Percentiles rank a stretch among this genome's conserved stretches.
Conservation (phyloP, 2,888 invertebrate genomes). For the Chaetoderma sp. region DNA sequence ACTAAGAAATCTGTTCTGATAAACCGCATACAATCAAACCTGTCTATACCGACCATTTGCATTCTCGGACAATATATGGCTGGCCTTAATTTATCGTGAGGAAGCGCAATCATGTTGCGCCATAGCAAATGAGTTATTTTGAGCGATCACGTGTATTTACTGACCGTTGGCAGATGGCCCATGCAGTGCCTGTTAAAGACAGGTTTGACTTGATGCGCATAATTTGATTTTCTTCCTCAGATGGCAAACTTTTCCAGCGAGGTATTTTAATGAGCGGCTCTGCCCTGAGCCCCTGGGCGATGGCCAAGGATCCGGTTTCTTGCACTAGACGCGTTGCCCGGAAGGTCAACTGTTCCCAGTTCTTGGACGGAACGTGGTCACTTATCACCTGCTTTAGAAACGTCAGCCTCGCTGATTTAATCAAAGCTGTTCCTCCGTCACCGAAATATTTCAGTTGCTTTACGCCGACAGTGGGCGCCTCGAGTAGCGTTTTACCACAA, state of each 20-base stretch:
- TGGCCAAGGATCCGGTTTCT: conserved; percentile 56
- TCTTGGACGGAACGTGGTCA: conserved; percentile 41
- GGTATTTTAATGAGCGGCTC: conserved; percentile 95
- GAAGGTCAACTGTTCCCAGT: conserved; percentile 58
- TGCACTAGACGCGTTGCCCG: conserved; percentile 57
- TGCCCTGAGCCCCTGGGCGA: conserved; percentile 63
- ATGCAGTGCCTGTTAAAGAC: no score
- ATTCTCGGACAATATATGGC: no score
- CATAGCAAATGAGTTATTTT: no score
- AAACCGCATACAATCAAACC: no score
- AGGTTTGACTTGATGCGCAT: no score
- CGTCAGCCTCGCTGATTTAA: conserved; percentile 80
- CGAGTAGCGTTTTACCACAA: conserved; percentile 43
- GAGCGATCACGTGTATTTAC: no score
- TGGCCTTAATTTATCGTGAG: no score
- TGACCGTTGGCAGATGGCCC: no score
- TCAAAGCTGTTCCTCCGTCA: conserved; percentile 51
- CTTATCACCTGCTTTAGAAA: conserved; percentile 58
- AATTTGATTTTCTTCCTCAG: conserved; percentile 42
- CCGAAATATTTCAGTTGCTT: conserved; percentile 65
- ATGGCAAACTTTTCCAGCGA: conserved; percentile 74
- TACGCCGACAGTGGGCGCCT: conserved; percentile 50
- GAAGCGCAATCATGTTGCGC: no score
- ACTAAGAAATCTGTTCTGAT: no score
- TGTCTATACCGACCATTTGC: no score